Percentiles rank a stretch among this genome's conserved stretches.
Conservation (phyloP, 2,888 invertebrate genomes). For the Acleris emargana region DNA sequence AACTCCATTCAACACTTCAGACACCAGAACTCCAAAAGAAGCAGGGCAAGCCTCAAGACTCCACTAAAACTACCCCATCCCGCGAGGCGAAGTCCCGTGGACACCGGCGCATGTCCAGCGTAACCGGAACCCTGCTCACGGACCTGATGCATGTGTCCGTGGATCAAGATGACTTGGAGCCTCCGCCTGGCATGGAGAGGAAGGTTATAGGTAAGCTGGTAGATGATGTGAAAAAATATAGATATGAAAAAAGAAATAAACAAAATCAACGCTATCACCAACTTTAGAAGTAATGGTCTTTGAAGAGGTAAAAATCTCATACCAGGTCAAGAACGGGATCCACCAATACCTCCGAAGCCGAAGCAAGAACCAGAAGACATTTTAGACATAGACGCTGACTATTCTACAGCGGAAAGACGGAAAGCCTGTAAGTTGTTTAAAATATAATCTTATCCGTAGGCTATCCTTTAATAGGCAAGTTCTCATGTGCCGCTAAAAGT, state of each 20-base stretch:
- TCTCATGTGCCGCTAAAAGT: too few relatives aligned
- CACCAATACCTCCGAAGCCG: conserved; percentile 57
- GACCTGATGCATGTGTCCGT: conserved; percentile 69
- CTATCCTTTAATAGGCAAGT: too few relatives aligned
- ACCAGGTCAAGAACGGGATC: conserved; percentile 73
- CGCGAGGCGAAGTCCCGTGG: conserved; percentile 58
- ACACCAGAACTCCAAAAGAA: conserved; percentile 72
- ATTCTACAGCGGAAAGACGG: conserved; percentile 69
- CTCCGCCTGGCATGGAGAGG: conserved; percentile 63
- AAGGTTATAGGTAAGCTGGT: conserved; percentile 62
- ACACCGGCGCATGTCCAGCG: conserved; percentile 70
- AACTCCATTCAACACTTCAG: conserved; percentile 42
- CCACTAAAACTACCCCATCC: conserved; percentile 61
- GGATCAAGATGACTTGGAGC: conserved; percentile 61
- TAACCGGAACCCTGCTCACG: conserved; percentile 62
- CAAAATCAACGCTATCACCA: too few relatives aligned
- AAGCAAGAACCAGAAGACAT: conserved; percentile 77
- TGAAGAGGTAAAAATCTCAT: neutral
- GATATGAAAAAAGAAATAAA: too few relatives aligned
- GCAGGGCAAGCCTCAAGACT: conserved; percentile 54
- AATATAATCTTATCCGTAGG: too few relatives aligned
- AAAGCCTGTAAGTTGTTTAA: conserved; percentile 64
- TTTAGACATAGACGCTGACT: conserved; percentile 72
- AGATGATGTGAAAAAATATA: too few relatives aligned
- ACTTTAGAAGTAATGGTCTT: too few relatives aligned